These are phyloP conservation scores for Meriones psammophilus DNA, from an alignment of 2,797 vertebrate genomes.

Conservation along the genomic window DNA sequence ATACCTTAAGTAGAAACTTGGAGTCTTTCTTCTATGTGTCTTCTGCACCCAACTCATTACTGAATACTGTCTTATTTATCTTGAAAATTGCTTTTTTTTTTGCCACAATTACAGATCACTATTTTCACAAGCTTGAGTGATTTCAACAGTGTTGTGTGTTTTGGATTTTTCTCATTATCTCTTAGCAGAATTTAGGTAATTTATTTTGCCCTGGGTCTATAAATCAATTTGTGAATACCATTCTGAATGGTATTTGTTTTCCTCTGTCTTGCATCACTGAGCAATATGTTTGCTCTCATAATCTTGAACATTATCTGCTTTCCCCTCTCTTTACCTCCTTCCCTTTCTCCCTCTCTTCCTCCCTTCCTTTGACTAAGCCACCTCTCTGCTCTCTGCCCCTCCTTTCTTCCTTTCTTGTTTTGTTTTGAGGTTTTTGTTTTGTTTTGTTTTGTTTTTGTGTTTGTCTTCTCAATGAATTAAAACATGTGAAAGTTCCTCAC, in stretches of 20 bases:
- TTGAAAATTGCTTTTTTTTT: neutral
- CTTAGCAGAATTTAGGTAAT: neutral
- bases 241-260: neutral
- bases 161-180: neutral
- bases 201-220: neutral
- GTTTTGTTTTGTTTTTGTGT: neutral
- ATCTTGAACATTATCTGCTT: neutral
- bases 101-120: neutral
- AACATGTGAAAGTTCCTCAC: neutral
- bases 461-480: neutral
- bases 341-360: neutral
- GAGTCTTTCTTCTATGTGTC: neutral
- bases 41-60: neutral
- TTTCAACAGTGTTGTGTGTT: neutral
- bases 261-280: neutral
- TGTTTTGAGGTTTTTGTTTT: neutral
- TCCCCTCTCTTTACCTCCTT: no score
- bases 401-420: neutral
- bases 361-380: no score
- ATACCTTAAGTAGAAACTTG: neutral
- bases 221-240: neutral
- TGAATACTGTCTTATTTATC: neutral
- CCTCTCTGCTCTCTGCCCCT: neutral
- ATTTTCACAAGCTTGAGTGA: neutral
- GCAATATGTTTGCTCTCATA: neutral